A percentile compares a stretch with the other conserved stretches of the same genome.
Evolutionary conservation across 2,888 invertebrate species (phyloP).

Genomic region (Toxonevra muliebris): DNA sequence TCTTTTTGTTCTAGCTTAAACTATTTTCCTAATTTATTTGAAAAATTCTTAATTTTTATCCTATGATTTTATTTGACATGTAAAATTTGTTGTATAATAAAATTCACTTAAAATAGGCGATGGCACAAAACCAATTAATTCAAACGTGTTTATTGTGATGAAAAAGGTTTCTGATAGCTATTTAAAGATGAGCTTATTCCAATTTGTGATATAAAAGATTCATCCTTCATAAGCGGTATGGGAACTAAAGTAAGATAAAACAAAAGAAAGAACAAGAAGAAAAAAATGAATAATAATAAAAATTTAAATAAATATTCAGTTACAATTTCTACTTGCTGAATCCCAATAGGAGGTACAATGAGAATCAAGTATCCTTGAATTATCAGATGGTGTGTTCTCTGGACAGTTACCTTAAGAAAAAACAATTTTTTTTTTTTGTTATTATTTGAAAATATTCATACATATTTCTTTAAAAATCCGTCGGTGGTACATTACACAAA

Average conservation of each 20-base stretch:
- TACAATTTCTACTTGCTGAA: slow-evolving; percentile 31
- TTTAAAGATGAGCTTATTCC: slow-evolving; percentile 32
- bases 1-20: too few species aligned
- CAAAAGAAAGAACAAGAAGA: slow-evolving; percentile 23
- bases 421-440: background rate
- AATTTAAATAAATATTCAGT: too few species aligned
- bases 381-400: slow-evolving; percentile 33
- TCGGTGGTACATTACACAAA: too few species aligned
- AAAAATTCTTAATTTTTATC: too few species aligned
- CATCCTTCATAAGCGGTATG: slow-evolving; percentile 40
- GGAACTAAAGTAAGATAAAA: too few species aligned
- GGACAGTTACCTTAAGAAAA: slow-evolving; percentile 27
- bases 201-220: slow-evolving; percentile 22
- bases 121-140: too few species aligned
- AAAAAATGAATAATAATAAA: background rate
- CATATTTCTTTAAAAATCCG: too few species aligned
- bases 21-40: too few species aligned
- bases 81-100: too few species aligned
- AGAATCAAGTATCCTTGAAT: slow-evolving; percentile 35
- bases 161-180: slow-evolving; percentile 41
- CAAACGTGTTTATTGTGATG: slow-evolving; percentile 35
- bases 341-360: slow-evolving; percentile 36
- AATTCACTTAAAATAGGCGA: too few species aligned
- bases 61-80: too few species aligned
- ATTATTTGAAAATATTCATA: too few species aligned